Conservation (phyloP, 1,140 invertebrate genomes). For the Sycophaga agraensis region DNA sequence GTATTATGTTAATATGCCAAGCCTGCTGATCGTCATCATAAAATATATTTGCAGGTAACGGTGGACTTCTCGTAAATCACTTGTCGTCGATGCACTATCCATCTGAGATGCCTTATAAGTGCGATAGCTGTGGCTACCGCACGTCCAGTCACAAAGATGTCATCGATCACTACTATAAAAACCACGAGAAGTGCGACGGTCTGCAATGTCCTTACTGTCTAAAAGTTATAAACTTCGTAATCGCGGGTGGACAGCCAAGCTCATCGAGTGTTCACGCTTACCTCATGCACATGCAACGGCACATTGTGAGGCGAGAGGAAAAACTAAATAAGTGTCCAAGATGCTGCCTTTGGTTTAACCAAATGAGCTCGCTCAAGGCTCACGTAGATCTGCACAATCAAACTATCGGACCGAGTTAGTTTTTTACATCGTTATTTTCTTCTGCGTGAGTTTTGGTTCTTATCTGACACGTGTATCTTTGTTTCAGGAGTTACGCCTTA, state of each 20-base stretch:
- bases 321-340: conserved; percentile 66
- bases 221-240: conserved; percentile 57
- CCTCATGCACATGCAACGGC: conserved; percentile 54
- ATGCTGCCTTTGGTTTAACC: conserved; percentile 72
- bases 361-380: conserved; percentile 60
- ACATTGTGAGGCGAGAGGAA: conserved; percentile 56
- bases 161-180: conserved; percentile 71
- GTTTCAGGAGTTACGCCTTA: conserved; percentile 52
- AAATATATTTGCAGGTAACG: conserved; percentile 37
- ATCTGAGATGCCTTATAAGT: conserved; percentile 78
- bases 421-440: background rate
- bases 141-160: conserved; percentile 73
- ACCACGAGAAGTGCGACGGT: conserved; percentile 64
- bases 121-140: conserved; percentile 71
- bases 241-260: conserved; percentile 14
- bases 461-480: conserved; percentile 12
- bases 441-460: background rate
- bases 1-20: background rate
- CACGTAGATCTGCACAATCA: conserved; percentile 51
- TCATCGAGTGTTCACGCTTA: conserved; percentile 48
- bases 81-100: conserved; percentile 74
- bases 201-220: conserved; percentile 76
- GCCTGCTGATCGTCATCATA: too few relatives aligned
- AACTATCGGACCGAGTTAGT: conserved; percentile 38
- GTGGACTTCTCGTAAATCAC: conserved; percentile 67